Conservation (phyloP, 2,797 vertebrate genomes). For the Phrynocephalus forsythii region DNA sequence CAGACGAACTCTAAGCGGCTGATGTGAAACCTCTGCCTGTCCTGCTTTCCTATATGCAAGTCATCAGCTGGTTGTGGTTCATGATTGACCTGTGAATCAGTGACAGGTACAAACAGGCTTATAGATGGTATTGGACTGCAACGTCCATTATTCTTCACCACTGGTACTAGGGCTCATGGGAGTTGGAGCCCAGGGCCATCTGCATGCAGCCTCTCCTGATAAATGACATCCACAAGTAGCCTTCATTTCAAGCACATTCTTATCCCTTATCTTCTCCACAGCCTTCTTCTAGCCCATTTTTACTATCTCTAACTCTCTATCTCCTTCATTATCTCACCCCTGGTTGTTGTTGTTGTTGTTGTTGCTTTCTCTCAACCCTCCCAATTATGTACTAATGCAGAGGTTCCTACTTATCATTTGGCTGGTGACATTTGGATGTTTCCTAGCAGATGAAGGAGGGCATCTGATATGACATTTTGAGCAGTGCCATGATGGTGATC, state of each 20-base stretch:
- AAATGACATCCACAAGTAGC: background rate
- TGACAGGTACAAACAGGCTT: too few relatives aligned
- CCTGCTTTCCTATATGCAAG: background rate
- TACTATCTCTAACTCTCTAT: background rate
- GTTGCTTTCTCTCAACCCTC: background rate
- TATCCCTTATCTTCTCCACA: background rate
- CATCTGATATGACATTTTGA: conserved; percentile 43
- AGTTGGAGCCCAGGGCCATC: too few relatives aligned
- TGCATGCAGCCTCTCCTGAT: background rate
- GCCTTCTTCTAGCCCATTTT: background rate
- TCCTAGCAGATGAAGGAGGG: conserved; percentile 34
- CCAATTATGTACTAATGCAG: conserved; percentile 18
- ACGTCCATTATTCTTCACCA: too few relatives aligned
- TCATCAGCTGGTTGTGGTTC: background rate
- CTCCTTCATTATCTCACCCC: background rate
- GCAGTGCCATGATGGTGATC: background rate
- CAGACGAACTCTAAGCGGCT: too few relatives aligned
- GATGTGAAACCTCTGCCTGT: background rate
- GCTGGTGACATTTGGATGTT: conserved; percentile 34
- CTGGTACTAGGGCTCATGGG: too few relatives aligned
- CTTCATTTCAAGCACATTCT: background rate
- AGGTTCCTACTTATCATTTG: background rate
- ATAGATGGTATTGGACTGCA: too few relatives aligned
- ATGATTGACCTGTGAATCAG: too few relatives aligned
- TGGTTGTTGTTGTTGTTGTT: background rate